Evolutionary conservation across 2,888 invertebrate genomes (phyloP).

Genomic region (Nomada ferruginata): DNA sequence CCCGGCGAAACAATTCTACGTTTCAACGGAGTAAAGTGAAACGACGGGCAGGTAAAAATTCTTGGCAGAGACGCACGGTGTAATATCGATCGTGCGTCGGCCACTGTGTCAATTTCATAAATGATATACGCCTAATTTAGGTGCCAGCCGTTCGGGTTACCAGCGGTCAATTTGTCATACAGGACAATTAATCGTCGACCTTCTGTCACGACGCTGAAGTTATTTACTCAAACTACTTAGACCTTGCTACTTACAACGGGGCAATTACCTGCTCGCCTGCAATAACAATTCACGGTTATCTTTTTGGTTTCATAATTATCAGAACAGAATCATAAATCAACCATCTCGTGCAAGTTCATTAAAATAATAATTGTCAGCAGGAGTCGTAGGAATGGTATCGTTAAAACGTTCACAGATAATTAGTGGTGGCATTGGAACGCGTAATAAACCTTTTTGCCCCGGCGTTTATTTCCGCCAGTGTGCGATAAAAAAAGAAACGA

Average conservation of each 20-base stretch:
- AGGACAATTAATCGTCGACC: conserved; percentile 60
- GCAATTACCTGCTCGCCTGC: no score
- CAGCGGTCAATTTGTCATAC: conserved; percentile 58
- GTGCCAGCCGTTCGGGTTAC: conserved; percentile 51
- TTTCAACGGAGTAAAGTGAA: not conserved
- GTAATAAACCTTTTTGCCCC: no score
- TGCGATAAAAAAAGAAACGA: not conserved
- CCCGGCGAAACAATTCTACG: no score
- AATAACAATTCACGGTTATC: no score
- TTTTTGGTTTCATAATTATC: no score
- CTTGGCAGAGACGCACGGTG: conserved; percentile 25
- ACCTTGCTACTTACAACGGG: not conserved
- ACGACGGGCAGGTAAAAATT: conserved; percentile 10
- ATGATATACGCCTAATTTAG: conserved; percentile 63
- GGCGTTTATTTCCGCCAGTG: not conserved
- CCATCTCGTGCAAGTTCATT: no score
- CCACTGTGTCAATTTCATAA: conserved; percentile 62
- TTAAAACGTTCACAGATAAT: not conserved
- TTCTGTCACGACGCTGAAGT: conserved; percentile 46
- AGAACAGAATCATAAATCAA: no score
- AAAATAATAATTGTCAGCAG: no score
- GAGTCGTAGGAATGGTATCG: no score
- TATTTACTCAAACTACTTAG: conserved; percentile 63
- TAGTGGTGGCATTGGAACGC: conserved; percentile 9
- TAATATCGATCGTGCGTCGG: conserved; percentile 52